phyloP scores from a whole-genome alignment of 2,797 vertebrate genomes.

The Discoglossus pictus region DNA sequence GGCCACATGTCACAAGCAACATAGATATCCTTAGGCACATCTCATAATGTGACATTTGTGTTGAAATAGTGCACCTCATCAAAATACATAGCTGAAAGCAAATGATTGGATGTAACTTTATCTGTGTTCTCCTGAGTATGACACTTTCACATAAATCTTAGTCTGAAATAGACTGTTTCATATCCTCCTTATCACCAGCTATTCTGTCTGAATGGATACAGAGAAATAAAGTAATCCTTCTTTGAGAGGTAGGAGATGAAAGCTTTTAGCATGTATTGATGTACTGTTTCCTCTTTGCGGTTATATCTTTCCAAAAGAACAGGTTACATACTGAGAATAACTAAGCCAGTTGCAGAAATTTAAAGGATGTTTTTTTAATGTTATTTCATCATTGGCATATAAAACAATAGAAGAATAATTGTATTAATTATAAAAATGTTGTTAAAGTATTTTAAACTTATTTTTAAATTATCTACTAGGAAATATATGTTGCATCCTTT shows the following conservation, averaged over 20 bases:
- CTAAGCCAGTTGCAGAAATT: no score
- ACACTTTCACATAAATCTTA: constrained; percentile 36
- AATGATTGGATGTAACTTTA: constrained; percentile 7
- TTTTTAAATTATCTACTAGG: no score
- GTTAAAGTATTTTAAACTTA: no score
- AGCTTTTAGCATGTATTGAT: constrained; percentile 17
- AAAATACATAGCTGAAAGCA: neutral
- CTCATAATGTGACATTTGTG: constrained; percentile 1
- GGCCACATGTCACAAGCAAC: neutral
- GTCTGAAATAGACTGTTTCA: constrained; percentile 21
- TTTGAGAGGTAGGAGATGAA: constrained; percentile 37
- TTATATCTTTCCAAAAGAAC: neutral
- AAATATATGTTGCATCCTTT: no score
- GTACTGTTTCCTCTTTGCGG: constrained; percentile 18
- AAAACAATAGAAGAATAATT: no score
- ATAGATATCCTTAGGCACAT: neutral
- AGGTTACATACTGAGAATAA: no score
- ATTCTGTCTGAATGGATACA: constrained; percentile 38
- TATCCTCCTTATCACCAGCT: constrained; percentile 41
- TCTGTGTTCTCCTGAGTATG: constrained; percentile 20
- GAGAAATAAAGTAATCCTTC: constrained; percentile 46
- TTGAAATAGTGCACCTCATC: constrained; percentile 7
- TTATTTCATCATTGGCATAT: no score
- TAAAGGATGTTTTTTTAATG: no score
- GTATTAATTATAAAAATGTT: no score